Percentiles rank a stretch among this genome's conserved stretches.
Conservation (phyloP, 2,113 vertebrate species). For the Rhabdornis inornatus region DNA sequence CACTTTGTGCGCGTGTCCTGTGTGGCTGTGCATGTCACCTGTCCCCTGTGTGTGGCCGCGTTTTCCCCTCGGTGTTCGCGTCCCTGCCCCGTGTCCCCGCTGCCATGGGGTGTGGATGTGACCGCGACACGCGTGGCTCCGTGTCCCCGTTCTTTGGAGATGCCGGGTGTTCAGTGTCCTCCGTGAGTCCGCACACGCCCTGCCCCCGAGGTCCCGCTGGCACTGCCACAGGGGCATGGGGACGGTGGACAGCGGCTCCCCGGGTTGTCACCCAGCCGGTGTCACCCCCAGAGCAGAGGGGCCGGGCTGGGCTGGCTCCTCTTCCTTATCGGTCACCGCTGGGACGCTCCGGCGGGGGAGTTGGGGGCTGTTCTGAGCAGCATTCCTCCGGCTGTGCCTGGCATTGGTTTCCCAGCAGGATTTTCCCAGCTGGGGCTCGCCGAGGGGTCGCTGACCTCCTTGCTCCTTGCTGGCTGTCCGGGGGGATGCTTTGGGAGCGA, state of each 20-base stretch:
- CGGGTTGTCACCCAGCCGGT: background rate
- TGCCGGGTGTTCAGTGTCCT: background rate
- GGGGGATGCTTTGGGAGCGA: background rate
- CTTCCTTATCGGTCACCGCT: accelerated
- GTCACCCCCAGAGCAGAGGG: background rate
- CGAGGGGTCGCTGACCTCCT: background rate
- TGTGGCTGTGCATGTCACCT: background rate
- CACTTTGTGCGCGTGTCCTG: background rate
- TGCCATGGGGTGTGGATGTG: accelerated
- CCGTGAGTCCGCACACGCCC: accelerated
- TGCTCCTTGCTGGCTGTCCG: background rate
- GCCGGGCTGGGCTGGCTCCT: background rate
- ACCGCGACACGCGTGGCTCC: background rate
- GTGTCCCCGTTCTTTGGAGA: background rate
- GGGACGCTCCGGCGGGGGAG: background rate
- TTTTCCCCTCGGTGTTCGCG: background rate
- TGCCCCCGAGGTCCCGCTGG: background rate
- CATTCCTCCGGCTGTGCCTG: accelerated
- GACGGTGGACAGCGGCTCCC: accelerated
- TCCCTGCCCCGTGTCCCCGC: background rate
- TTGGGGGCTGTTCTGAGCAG: background rate
- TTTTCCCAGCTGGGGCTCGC: background rate
- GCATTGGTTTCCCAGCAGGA: background rate
- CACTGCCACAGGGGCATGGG: accelerated
- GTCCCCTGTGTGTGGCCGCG: background rate